Percentiles rank a stretch among this genome's conserved stretches.
Conservation (phyloP, 1,140 invertebrate species). For the Episyrphus balteatus region DNA sequence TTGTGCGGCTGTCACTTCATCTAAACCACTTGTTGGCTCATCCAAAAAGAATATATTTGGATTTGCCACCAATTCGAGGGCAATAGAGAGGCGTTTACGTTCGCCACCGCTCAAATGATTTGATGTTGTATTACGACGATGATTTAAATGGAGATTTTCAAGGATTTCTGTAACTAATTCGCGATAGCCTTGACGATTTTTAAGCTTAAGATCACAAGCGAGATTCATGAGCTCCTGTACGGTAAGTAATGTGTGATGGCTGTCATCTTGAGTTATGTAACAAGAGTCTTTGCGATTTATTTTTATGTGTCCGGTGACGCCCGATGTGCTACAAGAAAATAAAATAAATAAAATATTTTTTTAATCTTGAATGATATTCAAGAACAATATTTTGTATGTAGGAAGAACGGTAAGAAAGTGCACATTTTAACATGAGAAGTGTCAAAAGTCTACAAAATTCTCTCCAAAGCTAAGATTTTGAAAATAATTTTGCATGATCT, state of each 20-base stretch:
- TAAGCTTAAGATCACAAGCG: slow-evolving; percentile 65
- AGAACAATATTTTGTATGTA: too few relatives aligned
- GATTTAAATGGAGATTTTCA: slow-evolving; percentile 46
- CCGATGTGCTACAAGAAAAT: slow-evolving; percentile 35
- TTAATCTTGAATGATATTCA: too few relatives aligned
- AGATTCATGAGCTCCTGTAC: slow-evolving; percentile 75
- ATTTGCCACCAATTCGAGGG: slow-evolving; percentile 74
- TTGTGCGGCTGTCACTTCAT: slow-evolving; percentile 75
- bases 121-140: slow-evolving; percentile 53
- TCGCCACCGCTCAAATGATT: slow-evolving; percentile 61
- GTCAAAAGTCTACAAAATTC: too few relatives aligned
- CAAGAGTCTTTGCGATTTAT: slow-evolving; percentile 48
- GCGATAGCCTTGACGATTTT: slow-evolving; percentile 33
- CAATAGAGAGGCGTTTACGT: slow-evolving; percentile 68
- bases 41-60: slow-evolving; percentile 62
- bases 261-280: slow-evolving; percentile 88
- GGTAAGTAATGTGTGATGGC: slow-evolving; percentile 65
- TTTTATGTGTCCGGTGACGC: slow-evolving; percentile 42
- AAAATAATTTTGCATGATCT: too few relatives aligned
- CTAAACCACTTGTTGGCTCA: slow-evolving; percentile 70
- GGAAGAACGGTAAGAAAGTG: too few relatives aligned
- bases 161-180: slow-evolving; percentile 42
- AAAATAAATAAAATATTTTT: background rate
- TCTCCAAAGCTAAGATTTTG: too few relatives aligned
- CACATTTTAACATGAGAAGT: too few relatives aligned